phyloP scores from a whole-genome alignment of 2,797 vertebrate species.

The Prunella strophiata region DNA sequence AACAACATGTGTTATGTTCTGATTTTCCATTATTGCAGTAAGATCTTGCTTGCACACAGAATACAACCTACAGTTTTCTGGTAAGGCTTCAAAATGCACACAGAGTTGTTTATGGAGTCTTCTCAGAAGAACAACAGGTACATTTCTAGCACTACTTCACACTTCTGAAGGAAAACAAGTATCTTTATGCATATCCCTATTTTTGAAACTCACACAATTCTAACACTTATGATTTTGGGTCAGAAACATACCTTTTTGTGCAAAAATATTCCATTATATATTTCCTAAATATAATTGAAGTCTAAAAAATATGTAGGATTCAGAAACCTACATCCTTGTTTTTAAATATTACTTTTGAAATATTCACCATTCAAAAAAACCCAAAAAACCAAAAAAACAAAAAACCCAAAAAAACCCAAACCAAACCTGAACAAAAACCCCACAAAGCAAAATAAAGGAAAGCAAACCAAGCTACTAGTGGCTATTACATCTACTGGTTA shows the following conservation, averaged over 20 bases:
- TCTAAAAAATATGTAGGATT: neutral
- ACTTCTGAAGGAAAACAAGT: neutral
- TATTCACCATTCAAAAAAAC: neutral
- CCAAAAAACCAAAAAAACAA: neutral
- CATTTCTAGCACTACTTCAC: neutral
- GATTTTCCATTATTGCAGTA: neutral
- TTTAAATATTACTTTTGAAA: neutral
- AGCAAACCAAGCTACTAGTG: neutral
- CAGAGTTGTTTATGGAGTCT: neutral
- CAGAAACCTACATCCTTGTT: neutral
- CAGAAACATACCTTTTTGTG: neutral
- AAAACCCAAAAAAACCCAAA: too few species aligned
- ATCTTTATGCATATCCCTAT: neutral
- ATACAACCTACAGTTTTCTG: neutral
- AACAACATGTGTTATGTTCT: neutral
- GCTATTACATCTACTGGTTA: neutral
- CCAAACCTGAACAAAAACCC: neutral
- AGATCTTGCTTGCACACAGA: neutral
- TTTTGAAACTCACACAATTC: neutral
- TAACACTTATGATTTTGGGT: neutral
- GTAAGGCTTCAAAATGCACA: neutral
- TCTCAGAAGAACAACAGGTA: neutral
- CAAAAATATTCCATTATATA: neutral
- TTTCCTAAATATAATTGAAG: neutral
- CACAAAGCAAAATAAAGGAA: neutral